A percentile compares a stretch with the other conserved stretches of the same genome.
These are phyloP conservation scores for Anthrax anthrax DNA, from an alignment of 2,888 invertebrate species.

Conservation along the genomic window DNA sequence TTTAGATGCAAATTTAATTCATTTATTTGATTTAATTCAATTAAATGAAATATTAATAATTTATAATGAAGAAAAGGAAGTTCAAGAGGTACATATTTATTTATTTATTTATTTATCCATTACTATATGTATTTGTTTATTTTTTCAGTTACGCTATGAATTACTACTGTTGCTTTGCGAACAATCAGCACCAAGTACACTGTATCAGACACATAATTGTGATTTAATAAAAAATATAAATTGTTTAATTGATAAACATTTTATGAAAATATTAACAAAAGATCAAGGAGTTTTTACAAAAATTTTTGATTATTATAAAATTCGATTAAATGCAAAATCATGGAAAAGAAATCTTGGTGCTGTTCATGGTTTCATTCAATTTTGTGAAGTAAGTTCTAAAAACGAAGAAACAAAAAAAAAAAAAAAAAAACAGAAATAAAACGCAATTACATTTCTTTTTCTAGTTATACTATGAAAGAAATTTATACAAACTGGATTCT, in stretches of 20 bases:
- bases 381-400: conserved; percentile 2
- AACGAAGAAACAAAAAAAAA: background rate
- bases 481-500: background rate
- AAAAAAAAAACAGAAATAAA: too few species aligned
- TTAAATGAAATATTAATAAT: background rate
- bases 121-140: background rate
- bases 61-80: background rate
- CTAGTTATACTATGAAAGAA: background rate
- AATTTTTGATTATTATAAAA: conserved; percentile 2
- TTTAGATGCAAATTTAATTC: background rate
- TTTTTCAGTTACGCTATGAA: background rate
- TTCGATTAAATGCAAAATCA: background rate
- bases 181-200: background rate
- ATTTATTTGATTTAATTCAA: conserved; percentile 3
- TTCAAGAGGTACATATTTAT: background rate
- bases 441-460: too few species aligned
- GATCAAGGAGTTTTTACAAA: background rate
- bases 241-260: background rate
- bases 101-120: too few species aligned
- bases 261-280: background rate
- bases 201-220: background rate
- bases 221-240: background rate
- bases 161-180: conserved; percentile 4
- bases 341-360: conserved; percentile 6
- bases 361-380: conserved; percentile 1